Evolutionary conservation across 1,140 invertebrate species (phyloP), one percentile per base, ranked within the genome.

Genomic region (Pseudomyrmex dendroicus): DNA sequence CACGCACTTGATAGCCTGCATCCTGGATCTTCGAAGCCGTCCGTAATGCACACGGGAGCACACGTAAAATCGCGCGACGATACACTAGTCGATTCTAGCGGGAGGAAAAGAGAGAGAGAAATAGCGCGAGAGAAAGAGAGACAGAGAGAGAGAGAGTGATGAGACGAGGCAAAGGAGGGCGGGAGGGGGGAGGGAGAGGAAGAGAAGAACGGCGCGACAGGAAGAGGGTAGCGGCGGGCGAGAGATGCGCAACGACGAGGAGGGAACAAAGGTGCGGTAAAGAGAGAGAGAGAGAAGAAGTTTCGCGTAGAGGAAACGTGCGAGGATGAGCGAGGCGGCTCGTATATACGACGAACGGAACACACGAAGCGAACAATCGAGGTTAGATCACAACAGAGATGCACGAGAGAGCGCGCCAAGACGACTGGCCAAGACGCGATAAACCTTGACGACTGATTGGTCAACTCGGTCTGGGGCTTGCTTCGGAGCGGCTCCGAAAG

Each of bases 1-100:
- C 89, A 98, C 98, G 96, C 98, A 98, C 95, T 99, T 98, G 92
- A 98, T 98, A 73, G 98, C 98, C 94, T 98, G 98, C 98, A 98
- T 98, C 85, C 77, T 92, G 82, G 76, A 85, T 77, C 72, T 44
- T 56, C 80, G 76, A 54, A 86, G 68, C 59, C 63, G 84, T 86
- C 74, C 76, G 73, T 77, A 84, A 86, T 82, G 63, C 87, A 82
- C 77, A 85, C 87, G 74, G 57, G 80, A 87, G 54, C 78, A 85
- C 85, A 85, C 85, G 86, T 88, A 87, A 78, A 85, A 76, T 85
- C 83, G 61, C 77, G 56, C 85, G 70, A 85, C 73, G 83, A 78
- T 62, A 68, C 66, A 63, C 83, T 73, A 82, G 85, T 84, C 86
- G 86, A 87, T 87, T 85, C 67, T 44, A 74, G 12, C 44, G 52